Evolutionary conservation across 37 sponge, comb jelly and placozoan species (phyloP), one percentile per base, ranked within the genome.

Genomic region (Hexactinellida sp.): DNA sequence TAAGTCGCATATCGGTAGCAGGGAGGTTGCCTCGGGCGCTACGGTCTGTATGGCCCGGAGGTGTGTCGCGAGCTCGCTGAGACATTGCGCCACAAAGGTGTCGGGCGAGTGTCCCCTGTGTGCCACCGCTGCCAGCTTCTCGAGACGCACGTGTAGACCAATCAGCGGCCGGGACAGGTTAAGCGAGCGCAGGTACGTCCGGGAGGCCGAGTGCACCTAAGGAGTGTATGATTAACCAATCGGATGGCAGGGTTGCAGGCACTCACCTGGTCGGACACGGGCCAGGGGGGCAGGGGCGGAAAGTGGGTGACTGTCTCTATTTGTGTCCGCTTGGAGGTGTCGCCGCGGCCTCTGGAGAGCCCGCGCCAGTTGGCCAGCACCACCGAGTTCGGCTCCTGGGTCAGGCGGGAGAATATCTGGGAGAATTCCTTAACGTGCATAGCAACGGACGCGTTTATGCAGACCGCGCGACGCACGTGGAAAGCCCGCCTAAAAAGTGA

Each of bases 141-240:
- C 76, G 3, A 63, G 21, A 21, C 76, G 3, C 76, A 63, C 76
- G 76, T 63, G 76, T 63, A 63, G 76, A 63, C 76, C 76, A 63
- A 63, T 63, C 76, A 63, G 76, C 34, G 76, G 76, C 30, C 28
- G 76, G 30, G 76, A 25, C 30, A 63, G 76, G 34, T 63, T 63
- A 1, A 63, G 76, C 3, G 76, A 63, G 3, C 76, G 25, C 28
- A 63, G 30, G 34, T 63, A 63, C 1, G 28, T n/a, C 30, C 30
- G 3, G 21, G 76, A 10, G 21, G 76, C 76, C 3, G 76, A 21
- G 3, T 7, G 5, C 28, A 63, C 76, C 76, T 63, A 63, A 47
- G n/a, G n/a, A n/a, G n/a, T n/a, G n/a, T n/a, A 47, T 47, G 9
- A 47, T 47, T 47, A 47, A 47, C 52, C 52, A 47, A 47, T 47